Evolutionary conservation across 2,113 vertebrate species (phyloP), one percentile per base, ranked within the genome.

Genomic region (Sapayoa aenigma): DNA sequence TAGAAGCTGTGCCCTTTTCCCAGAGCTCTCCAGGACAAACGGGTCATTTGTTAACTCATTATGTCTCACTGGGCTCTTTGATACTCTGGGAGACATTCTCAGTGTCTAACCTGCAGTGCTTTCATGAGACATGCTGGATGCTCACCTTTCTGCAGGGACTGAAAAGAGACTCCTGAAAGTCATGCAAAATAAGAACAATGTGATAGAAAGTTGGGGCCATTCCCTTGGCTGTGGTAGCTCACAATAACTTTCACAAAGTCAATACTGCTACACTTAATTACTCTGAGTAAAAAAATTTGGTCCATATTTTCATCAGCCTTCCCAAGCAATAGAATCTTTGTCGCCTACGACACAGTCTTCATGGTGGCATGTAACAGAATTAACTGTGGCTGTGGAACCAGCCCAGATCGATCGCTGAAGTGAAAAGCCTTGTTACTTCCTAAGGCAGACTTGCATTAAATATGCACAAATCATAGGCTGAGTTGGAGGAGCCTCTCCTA

Each of bases 401-500:
- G 90, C 78, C 86, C 59, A 46, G 68, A 97, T 96, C 19, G 41
- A 93, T 95, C 9, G 23, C 93, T 53, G 75, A 55, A 88, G 82
- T 69, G 88, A 91, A 96, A 94, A 95, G 90, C 78, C 50, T 77
- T 88, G 74, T 76, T 95, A 52, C 67, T 95, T 76, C 85, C 78
- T 82, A 91, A 89, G 87, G 76, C 79, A 93, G 89, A 84, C 60
- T 69, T 77, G 59, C 78, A 91, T 94, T 83, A 94, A 89, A 67
- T 33, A 91, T 87, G 89, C 93, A 95, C 84, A 95, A 92, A 96
- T 95, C 95, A 91, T 67, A 90, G 89, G 39, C 78, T 90, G 75
- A 94, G 84, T 87, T 86, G 83, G 72, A 84, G 41, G 11, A 80
- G 68, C 35, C 60, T 63, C 85, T 95, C 79, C 68, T 90, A 30